A percentile compares a stretch with the other conserved stretches of the same genome.
Evolutionary conservation across 2,113 vertebrate genomes (phyloP).

Genomic region (Poicephalus meyeri): DNA sequence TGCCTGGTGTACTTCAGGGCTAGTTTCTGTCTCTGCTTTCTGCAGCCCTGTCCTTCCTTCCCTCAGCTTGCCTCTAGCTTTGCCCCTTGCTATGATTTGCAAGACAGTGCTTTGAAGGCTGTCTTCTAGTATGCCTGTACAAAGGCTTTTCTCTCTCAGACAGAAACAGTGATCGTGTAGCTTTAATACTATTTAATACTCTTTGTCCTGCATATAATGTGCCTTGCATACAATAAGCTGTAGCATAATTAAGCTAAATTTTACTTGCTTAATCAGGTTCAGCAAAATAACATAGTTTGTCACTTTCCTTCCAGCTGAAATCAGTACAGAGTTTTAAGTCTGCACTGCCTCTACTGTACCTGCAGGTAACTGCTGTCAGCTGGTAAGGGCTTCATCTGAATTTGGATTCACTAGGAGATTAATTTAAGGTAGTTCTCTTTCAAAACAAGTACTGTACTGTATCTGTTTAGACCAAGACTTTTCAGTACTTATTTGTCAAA

Average conservation of each 20-base stretch:
- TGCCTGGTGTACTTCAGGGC: not conserved
- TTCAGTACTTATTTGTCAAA: slow-evolving; percentile 42
- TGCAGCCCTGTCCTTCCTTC: not conserved
- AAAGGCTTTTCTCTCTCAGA: not conserved
- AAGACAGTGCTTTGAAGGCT: not conserved
- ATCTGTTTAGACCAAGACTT: slow-evolving; percentile 5
- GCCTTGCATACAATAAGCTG: slow-evolving; percentile 13
- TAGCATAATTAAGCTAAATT: slow-evolving; percentile 46
- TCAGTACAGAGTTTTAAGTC: slow-evolving; percentile 33
- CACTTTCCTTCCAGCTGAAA: slow-evolving; percentile 57
- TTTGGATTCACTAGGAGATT: slow-evolving; percentile 16
- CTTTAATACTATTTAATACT: not conserved
- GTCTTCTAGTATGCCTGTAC: not conserved
- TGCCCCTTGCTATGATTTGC: not conserved
- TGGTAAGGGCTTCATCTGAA: slow-evolving; percentile 33
- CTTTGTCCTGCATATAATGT: not conserved
- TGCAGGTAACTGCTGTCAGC: slow-evolving; percentile 58
- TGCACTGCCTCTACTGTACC: slow-evolving; percentile 62
- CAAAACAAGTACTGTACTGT: slow-evolving; percentile 7
- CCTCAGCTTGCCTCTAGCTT: not conserved
- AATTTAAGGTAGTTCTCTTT: slow-evolving; percentile 32
- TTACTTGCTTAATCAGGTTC: slow-evolving; percentile 49
- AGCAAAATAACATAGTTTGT: slow-evolving; percentile 33
- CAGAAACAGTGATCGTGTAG: not conserved
- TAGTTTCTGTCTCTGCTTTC: not conserved